Evolutionary conservation across 53 echinoderm and acorn worm genomes (phyloP).

Genomic region (Apostichopus leukothele): DNA sequence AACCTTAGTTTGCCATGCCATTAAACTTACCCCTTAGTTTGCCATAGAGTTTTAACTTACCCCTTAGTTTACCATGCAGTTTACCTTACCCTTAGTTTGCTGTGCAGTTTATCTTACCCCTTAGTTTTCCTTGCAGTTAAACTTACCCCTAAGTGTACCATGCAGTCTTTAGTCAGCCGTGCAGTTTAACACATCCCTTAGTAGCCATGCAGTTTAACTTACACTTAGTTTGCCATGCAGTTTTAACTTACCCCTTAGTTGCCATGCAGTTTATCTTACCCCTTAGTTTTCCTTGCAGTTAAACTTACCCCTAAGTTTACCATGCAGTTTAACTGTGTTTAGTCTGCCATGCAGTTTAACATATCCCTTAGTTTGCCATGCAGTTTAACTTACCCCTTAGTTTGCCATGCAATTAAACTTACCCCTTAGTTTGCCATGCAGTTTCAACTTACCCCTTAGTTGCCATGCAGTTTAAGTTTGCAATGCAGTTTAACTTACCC

Average conservation of each 20-base stretch:
- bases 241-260: not conserved
- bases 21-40: constrained; percentile 42
- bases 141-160: too few species aligned
- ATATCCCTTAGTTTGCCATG: too few species aligned
- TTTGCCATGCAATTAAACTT: constrained; percentile 15
- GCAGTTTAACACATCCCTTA: not conserved
- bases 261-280: constrained; percentile 1
- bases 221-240: not conserved
- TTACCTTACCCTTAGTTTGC: not conserved
- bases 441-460: too few species aligned
- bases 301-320: not conserved
- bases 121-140: constrained; percentile 40
- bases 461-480: too few species aligned
- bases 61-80: constrained; percentile 1
- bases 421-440: too few species aligned
- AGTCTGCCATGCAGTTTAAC: constrained; percentile 40
- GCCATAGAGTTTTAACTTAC: too few species aligned
- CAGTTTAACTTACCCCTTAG: constrained; percentile 32
- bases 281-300: constrained; percentile 42
- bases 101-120: constrained; percentile 22
- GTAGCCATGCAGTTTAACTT: too few species aligned
- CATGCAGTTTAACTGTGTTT: not conserved
- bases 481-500: not conserved
- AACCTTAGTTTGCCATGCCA: too few species aligned
- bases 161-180: constrained; percentile 26